Percentiles rank a stretch among this genome's conserved stretches.
phyloP scores from a whole-genome alignment of 2,888 invertebrate genomes.

The Volucella zonaria region DNA sequence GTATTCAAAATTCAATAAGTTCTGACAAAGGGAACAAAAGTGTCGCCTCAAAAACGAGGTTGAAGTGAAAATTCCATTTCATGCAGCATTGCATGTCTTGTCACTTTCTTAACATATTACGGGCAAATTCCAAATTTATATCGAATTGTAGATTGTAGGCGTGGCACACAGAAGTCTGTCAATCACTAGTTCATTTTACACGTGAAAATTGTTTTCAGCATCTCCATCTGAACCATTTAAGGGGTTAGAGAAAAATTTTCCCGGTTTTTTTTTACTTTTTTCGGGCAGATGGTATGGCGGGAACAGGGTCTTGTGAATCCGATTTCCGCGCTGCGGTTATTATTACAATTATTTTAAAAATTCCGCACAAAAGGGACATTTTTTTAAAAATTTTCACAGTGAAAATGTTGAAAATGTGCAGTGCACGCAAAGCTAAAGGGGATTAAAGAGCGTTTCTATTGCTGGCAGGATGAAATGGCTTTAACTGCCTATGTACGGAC shows the following conservation, averaged over 20 bases:
- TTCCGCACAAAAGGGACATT: too few species aligned
- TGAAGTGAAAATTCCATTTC: constrained; percentile 44
- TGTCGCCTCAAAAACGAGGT: constrained; percentile 26
- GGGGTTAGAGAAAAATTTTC: background rate
- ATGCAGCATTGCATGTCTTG: constrained; percentile 57
- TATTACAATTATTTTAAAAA: too few species aligned
- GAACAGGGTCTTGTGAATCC: too few species aligned
- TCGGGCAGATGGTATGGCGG: background rate
- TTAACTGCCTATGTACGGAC: too few species aligned
- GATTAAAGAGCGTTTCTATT: too few species aligned
- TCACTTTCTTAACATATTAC: constrained; percentile 53
- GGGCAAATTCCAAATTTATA: constrained; percentile 55
- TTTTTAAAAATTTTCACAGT: too few species aligned
- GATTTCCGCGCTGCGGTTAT: too few species aligned
- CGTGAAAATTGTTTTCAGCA: constrained; percentile 39
- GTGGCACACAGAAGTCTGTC: constrained; percentile 40
- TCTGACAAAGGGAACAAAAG: constrained; percentile 48
- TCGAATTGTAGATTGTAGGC: constrained; percentile 28
- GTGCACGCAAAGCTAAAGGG: too few species aligned
- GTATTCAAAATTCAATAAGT: constrained; percentile 58
- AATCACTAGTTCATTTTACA: constrained; percentile 59
- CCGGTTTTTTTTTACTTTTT: background rate
- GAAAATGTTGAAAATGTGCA: too few species aligned
- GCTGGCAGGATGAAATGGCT: too few species aligned
- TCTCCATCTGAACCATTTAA: background rate